Base-by-base conservation (phyloP, 1,140 invertebrate species). In the Penaeus vannamei region DNA sequence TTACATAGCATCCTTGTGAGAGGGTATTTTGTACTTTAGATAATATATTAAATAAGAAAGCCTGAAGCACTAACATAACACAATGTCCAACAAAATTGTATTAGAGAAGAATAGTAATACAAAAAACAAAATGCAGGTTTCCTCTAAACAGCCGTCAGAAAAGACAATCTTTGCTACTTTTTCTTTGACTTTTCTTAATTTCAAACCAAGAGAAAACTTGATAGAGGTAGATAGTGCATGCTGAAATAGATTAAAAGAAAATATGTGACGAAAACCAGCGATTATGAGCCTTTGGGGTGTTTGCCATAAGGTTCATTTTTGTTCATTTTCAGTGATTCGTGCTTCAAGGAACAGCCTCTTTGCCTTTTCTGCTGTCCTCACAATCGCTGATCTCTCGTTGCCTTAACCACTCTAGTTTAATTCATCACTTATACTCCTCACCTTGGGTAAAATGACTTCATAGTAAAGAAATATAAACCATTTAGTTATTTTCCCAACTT, bases 101-200 rank as follows among this genome's bases (percentile, higher is more conserved):
- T 12, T 17, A 17, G 17, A 53, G 17, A 53, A 53, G 14, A 53
- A 53, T 53, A 7, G 12, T 1, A 17, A 53, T 53, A 53, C 53
- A 53, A 53, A 53, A 53, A 1, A 53, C 10, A 53, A 53, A 53
- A 83, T 32, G 62, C 29, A 26, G 81, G 81, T 83, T 83, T 83
- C 81, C 81, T 83, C 81, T n/a, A 83, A 83, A 83, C 81, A 83
- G 81, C 81, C 81, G 81, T 83, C 23, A 83, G 23, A 79, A 60
- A 60, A 60, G 32, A 42, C 46, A 83, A 61, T 23, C 46, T 46
- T 53, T 32, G 36, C 29, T 10, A 79, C 76, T 46, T 36, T 79
- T 79, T 46, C 76, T 59, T 26, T 83, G 42, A 60, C 60, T 83
- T 83, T 59, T 53, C 60, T 83, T 60, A 60, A 23, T n/a, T 83